Evolutionary conservation across 1,140 invertebrate genomes (phyloP).

Genomic region (Scaptodrosophila lebanonensis): DNA sequence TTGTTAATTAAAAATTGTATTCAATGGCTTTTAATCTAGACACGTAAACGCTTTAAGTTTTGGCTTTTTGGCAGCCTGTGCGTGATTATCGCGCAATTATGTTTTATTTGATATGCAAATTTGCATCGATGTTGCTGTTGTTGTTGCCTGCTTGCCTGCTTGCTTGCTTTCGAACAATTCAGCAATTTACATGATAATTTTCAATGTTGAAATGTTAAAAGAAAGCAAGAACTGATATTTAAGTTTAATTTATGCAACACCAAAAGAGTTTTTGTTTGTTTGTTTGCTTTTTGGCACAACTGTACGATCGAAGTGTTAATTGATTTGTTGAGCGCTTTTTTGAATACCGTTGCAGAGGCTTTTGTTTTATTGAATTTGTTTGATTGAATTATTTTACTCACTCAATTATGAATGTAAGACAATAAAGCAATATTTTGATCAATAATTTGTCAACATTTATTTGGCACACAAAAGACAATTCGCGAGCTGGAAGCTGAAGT

Average conservation of each 20-base stretch:
- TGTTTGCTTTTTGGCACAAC: constrained; percentile 9
- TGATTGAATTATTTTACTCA: constrained; percentile 33
- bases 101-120: constrained; percentile 73
- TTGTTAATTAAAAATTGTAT: constrained; percentile 10
- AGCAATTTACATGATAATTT: too few relatives aligned
- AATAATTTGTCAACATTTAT: constrained; percentile 54
- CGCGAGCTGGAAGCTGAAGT: constrained; percentile 24
- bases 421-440: constrained; percentile 34
- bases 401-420: constrained; percentile 42
- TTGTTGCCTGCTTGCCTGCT: constrained; percentile 37
- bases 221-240: constrained; percentile 50
- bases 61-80: constrained; percentile 12
- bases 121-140: constrained; percentile 23
- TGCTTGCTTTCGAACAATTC: background rate
- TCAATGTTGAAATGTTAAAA: background rate
- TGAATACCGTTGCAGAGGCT: constrained; percentile 40
- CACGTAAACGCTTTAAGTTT: constrained; percentile 38
- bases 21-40: constrained; percentile 6
- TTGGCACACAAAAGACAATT: constrained; percentile 27
- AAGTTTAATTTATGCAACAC: constrained; percentile 62
- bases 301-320: constrained; percentile 66
- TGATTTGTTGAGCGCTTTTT: constrained; percentile 51
- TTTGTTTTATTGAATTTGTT: too few relatives aligned
- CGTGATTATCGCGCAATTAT: constrained; percentile 70
- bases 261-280: constrained; percentile 35